Evolutionary conservation across 2,113 vertebrate genomes (phyloP).

Genomic region (Microcebus jonahi): DNA sequence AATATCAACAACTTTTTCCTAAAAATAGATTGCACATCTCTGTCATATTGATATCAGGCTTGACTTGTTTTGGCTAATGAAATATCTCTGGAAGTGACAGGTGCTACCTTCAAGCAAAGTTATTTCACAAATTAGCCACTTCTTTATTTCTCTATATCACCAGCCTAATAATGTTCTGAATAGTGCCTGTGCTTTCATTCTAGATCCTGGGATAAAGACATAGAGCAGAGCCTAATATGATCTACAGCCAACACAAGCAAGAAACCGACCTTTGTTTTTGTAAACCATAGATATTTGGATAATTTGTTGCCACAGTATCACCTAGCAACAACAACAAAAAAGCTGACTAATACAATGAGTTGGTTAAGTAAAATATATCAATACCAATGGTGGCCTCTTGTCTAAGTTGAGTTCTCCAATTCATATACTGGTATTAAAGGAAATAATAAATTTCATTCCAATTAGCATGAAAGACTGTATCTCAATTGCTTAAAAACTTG

Average conservation of each 20-base stretch:
- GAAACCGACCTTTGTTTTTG: neutral
- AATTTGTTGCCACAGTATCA: neutral
- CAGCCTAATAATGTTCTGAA: neutral
- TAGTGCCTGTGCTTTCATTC: neutral
- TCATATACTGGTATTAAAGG: neutral
- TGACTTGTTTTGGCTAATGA: neutral
- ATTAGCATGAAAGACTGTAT: neutral
- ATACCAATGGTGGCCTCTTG: neutral
- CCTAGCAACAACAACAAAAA: neutral
- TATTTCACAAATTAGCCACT: neutral
- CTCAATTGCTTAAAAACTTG: neutral
- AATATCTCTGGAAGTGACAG: neutral
- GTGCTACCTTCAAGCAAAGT: neutral
- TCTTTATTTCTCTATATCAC: neutral
- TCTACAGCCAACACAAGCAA: neutral
- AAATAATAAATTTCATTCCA: neutral
- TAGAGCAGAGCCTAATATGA: neutral
- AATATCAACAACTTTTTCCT: neutral
- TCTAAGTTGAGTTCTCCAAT: neutral
- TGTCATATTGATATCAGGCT: neutral
- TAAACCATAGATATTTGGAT: neutral
- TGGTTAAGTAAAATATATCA: neutral
- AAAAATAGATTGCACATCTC: neutral
- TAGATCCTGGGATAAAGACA: neutral
- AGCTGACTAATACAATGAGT: neutral